Conservation (phyloP, 2,888 invertebrate species). For the Tenthredo notha region DNA sequence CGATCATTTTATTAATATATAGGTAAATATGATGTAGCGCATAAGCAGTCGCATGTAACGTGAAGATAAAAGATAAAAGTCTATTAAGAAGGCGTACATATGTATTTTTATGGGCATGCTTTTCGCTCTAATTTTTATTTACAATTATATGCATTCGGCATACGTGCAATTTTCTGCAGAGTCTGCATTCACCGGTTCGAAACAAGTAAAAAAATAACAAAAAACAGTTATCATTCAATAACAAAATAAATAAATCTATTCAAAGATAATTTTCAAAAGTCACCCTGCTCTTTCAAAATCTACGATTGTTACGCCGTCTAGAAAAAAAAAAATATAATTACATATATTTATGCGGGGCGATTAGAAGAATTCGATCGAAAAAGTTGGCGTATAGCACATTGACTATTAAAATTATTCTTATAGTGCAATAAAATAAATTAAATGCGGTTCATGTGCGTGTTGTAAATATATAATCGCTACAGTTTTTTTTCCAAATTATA, state of each 20-base stretch:
- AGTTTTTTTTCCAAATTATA: slow-evolving; percentile 5
- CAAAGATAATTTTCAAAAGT: not conserved
- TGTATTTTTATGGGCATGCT: slow-evolving; percentile 73
- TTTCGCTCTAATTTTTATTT: slow-evolving; percentile 59
- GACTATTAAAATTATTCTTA: slow-evolving; percentile 18
- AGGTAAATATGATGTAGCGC: slow-evolving; percentile 27
- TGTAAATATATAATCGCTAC: slow-evolving; percentile 41
- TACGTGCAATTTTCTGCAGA: slow-evolving; percentile 23
- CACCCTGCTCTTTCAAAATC: not conserved
- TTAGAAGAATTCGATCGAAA: not conserved
- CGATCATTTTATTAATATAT: slow-evolving; percentile 33
- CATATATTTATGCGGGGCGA: not conserved
- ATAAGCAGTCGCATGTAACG: slow-evolving; percentile 17
- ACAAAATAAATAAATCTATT: not conserved
- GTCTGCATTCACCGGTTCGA: not conserved
- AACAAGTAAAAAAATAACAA: not conserved
- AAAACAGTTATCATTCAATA: not conserved
- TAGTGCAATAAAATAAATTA: slow-evolving; percentile 25
- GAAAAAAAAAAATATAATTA: not conserved
- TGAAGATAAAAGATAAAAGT: slow-evolving; percentile 31
- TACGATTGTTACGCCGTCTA: not conserved
- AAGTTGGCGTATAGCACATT: not conserved
- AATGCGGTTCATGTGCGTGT: slow-evolving; percentile 39
- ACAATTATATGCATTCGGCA: not conserved
- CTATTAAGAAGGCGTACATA: slow-evolving; percentile 61